These are phyloP conservation scores for Lepeophtheirus nordmannii DNA, from an alignment of 2,888 invertebrate species.

Conservation along the genomic window DNA sequence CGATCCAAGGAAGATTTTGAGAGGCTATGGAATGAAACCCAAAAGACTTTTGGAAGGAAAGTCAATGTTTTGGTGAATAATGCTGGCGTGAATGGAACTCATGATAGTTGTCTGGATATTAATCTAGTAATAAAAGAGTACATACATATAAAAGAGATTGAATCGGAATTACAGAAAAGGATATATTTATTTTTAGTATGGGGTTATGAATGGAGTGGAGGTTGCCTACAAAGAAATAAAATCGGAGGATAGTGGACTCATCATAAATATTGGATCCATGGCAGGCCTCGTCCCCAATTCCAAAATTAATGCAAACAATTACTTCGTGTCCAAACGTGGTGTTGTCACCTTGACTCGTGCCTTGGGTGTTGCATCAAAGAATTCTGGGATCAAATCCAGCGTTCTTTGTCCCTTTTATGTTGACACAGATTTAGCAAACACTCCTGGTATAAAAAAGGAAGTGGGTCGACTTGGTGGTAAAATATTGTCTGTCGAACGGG, in stretches of 20 bases:
- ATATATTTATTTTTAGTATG: neutral
- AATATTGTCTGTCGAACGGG: neutral
- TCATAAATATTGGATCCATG: neutral
- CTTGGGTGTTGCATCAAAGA: neutral
- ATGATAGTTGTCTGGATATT: neutral
- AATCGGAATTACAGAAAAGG: no score
- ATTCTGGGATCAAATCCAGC: neutral
- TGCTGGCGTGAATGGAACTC: neutral
- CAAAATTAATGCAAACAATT: neutral
- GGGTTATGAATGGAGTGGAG: neutral
- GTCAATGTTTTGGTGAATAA: neutral
- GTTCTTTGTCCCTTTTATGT: slow-evolving; percentile 1
- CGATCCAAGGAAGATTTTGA: neutral
- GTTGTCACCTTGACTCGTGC: neutral
- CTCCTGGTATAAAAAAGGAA: neutral
- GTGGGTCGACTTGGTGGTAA: neutral
- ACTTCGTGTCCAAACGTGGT: neutral
- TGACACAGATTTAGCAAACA: neutral
- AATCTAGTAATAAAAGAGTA: neutral
- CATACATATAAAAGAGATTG: neutral
- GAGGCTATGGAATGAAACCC: neutral
- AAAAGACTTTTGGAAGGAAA: neutral
- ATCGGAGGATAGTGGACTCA: neutral
- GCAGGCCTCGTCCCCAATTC: neutral
- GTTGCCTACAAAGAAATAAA: no score